Percentiles rank a stretch among this genome's conserved stretches.
Conservation (phyloP, 2,888 invertebrate species). For the Zootermopsis nevadensis region DNA sequence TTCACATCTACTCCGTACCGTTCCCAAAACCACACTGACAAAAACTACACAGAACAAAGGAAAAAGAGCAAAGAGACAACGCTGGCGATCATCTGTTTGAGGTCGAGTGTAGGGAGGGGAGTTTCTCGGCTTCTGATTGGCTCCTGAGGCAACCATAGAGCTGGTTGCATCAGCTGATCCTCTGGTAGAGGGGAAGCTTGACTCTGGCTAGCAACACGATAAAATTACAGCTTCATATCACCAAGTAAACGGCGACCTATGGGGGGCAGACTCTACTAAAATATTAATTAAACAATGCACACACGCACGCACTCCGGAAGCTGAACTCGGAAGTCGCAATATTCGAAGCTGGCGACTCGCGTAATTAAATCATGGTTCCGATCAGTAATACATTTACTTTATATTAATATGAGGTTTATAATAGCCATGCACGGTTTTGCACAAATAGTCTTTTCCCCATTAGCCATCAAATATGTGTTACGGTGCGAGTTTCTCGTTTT, state of each 20-base stretch:
- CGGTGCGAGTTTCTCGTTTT: no score
- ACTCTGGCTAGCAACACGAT: slow-evolving; percentile 38
- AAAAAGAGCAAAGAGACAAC: slow-evolving; percentile 9
- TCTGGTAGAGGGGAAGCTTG: neutral
- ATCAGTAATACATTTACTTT: no score
- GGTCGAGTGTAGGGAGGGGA: slow-evolving; percentile 36
- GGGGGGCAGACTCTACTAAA: neutral
- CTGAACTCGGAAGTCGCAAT: neutral
- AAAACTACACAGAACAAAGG: slow-evolving; percentile 19
- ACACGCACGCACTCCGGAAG: neutral
- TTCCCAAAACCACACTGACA: slow-evolving; percentile 25
- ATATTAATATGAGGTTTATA: no score
- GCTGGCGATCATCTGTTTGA: slow-evolving; percentile 37
- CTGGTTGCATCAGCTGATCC: slow-evolving; percentile 56
- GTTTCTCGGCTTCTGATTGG: slow-evolving; percentile 55
- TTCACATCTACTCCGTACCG: slow-evolving; percentile 5
- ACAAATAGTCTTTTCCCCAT: no score
- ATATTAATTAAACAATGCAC: neutral
- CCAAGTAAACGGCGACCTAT: neutral
- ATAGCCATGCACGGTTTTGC: no score
- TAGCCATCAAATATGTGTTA: no score
- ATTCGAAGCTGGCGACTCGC: neutral
- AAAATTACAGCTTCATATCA: slow-evolving; percentile 1
- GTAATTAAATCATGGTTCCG: neutral
- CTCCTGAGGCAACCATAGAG: slow-evolving; percentile 56